Base-by-base conservation (phyloP, 2,888 invertebrate species). In the Heteropelma amictum region DNA sequence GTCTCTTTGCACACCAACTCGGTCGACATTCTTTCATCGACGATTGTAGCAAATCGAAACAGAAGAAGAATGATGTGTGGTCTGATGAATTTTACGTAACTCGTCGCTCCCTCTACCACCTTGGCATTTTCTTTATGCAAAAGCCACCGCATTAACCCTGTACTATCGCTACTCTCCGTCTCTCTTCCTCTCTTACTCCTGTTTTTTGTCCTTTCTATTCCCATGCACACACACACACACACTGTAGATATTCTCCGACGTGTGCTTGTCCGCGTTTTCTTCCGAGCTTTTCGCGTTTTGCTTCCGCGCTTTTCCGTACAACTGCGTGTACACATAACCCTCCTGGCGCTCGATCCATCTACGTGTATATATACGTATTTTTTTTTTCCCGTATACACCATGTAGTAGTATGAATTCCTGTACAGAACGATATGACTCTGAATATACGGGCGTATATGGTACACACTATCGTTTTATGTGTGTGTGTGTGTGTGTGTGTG, bases 271-370 rank as follows among this genome's bases (percentile, higher is more conserved):
- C 47, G 33, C 61, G 61, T 56, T 47, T 56, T 64, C 65, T 40
- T 45, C 53, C 58, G 1, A 65, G 40, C 49, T 68, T 68, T 69
- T 4, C 51, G 56, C 73, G 35, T 73, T 68, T 63, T 63, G 49
- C 45, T 64, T 53, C 58, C 69, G 58, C 33, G 30, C 68, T 58
- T 35, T 56, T 53, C 33, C 67, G 17, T 30, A 47, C 61, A 72
- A 40, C 35, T 67, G 45, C 53, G 33, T 58, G 35, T 40, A 53
- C 56, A 65, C 40, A 12, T 6, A 19, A 17, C 12, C 23, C 14
- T 17, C 8, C 14, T 7, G 30, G 14, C 12, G 28, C 53, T 81
- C 80, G 79, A 82, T 82, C 75, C 75, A 76, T 72, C 73, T 19
- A n/a, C n/a, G 8, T 8, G 14, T 19, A 33, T 10, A 49, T n/a